Base-by-base conservation (phyloP, 2,113 vertebrate genomes). In the Hydrochoerus hydrochaeris region DNA sequence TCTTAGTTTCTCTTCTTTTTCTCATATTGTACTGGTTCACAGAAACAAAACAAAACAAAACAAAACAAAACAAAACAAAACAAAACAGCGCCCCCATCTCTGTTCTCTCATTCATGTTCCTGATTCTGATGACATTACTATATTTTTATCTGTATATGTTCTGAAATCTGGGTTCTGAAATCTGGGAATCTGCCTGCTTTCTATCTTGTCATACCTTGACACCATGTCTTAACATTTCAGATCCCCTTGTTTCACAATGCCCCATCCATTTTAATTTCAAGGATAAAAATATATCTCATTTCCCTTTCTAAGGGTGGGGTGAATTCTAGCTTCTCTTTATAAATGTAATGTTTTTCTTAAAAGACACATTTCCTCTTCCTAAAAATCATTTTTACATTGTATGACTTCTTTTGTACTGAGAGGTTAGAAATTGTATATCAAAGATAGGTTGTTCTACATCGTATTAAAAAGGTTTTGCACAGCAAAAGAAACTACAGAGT, bases 251-350 rank as follows among this genome's bases (percentile, higher is more conserved):
- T 90, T 90, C 12, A 91, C 26, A 88, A 67, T 91, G 19, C 3
- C 44, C 46, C 13, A 65, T 9, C 19, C 60, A 82, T 22, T 94
- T 67, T 88, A n/a, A 17, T 91, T 83, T 83, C 62, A 91, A 75
- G 49, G 57, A 41, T 26, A 96, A 30, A 24, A 75, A 67, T 78
- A 63, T 87, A 78, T 82, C 19, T 11, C 8, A 32, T 87, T 41
- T 63, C 10, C 35, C 26, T 19, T 77, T 94, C 62, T 38, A 13
- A 60, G 12, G 22, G 58, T n/a, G 32, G 12, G 28, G 14, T 83
- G 24, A 88, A 78, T 17, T 11, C 52, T 88, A 92, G 14, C 46
- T 94, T 95, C 80, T 78, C 11, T 58, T 90, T 75, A 77, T 73
- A 83, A 77, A 73, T 85, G 80, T 8, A 20, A 67, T 78, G 19